Evolutionary conservation across 2,797 vertebrate species (phyloP), one percentile per base, ranked within the genome.

Genomic region (Eulemur rubriventer): DNA sequence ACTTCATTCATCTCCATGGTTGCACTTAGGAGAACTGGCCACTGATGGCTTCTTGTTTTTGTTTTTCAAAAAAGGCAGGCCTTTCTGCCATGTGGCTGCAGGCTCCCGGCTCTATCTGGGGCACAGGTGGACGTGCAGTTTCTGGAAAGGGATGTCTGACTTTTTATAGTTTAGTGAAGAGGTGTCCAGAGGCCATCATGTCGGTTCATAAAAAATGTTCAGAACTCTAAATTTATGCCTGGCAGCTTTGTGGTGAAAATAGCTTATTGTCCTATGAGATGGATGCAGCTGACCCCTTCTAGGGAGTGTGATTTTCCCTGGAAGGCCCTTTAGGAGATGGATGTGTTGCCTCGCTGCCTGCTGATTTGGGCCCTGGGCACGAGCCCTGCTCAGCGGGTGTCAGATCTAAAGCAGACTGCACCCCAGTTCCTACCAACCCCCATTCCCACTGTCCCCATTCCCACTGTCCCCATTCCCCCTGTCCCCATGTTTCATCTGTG

Each of bases 171-270:
- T 93, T 95, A 89, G 59, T 89, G 89, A 93, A 87, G 70, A 69
- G 28, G 33, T 94, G 48, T 96, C 94, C 87, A 79, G 96, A 89
- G 89, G 87, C 76, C 84, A 91, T 94, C 38, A 95, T 95, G 87
- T 86, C 26, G 0, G 61, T 81, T 96, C 73, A 95, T 96, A 97
- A 97, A 96, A 96, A 95, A 81, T 85, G 80, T 90, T 90, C 83
- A 89, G 86, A 97, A 93, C 92, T 96, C 87, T 98, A 59, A 97
- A 88, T 96, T 95, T 94, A 94, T 83, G 91, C 83, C 95, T 92
- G 55, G 87, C 82, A 86, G 80, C 95, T 86, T 59, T 96, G 78
- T 92, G 63, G 65, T 0, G 1, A 96, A 97, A 96, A 92, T 43
- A 93, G 91, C 76, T 69, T 14, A 72, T 88, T 96, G 89, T 96